Evolutionary conservation across 30 jellyfish, hydroid and myxozoan genomes (phyloP).

Genomic region (Cassiopea andromeda): DNA sequence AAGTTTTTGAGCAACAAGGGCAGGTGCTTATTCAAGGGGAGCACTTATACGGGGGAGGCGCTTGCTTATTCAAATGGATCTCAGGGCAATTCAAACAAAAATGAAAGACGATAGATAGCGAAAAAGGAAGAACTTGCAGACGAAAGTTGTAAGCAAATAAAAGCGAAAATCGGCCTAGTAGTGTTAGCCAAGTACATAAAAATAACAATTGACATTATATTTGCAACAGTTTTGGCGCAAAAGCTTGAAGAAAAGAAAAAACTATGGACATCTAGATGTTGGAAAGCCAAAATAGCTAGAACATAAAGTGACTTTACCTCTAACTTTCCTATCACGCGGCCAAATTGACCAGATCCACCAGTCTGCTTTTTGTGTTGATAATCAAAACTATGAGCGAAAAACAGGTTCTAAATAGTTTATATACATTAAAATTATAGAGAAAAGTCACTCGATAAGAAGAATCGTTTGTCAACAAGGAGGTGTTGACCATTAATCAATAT

Average conservation of each 20-base stretch:
- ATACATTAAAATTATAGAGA: neutral
- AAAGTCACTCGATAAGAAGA: neutral
- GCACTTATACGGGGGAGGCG: too few relatives aligned
- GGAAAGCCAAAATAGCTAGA: neutral
- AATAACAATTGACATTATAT: too few relatives aligned
- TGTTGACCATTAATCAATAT: too few relatives aligned
- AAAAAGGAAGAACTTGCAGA: neutral
- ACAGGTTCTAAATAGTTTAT: neutral
- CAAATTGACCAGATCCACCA: constrained; percentile 99
- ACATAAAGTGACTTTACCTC: constrained; percentile 64
- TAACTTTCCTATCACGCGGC: constrained; percentile 92
- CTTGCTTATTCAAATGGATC: too few relatives aligned
- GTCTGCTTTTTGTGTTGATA: constrained; percentile 97
- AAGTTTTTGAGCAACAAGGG: too few relatives aligned
- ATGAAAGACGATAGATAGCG: neutral
- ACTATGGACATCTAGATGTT: too few relatives aligned
- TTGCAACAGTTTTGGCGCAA: too few relatives aligned
- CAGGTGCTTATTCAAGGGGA: too few relatives aligned
- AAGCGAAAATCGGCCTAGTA: neutral
- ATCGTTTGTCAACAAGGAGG: too few relatives aligned
- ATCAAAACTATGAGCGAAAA: constrained; percentile 71
- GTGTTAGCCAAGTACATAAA: neutral
- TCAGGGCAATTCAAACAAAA: too few relatives aligned
- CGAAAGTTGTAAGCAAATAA: neutral
- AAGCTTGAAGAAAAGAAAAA: too few relatives aligned